A percentile compares a stretch with the other conserved stretches of the same genome.
These are phyloP conservation scores for Adoxophyes honmai DNA, from an alignment of 1,140 invertebrate genomes.

Conservation along the genomic window DNA sequence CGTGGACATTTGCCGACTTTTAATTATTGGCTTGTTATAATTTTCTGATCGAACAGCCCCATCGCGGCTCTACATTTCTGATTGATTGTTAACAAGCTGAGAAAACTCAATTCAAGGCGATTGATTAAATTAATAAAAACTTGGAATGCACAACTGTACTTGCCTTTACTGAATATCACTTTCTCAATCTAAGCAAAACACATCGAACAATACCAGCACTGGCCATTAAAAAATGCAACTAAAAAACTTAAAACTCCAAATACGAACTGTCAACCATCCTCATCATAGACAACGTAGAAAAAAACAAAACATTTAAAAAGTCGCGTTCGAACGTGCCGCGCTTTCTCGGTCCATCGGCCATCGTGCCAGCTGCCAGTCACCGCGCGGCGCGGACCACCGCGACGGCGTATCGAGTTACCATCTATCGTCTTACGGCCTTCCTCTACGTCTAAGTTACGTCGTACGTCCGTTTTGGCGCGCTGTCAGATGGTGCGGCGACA, in stretches of 20 bases:
- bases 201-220: too few species aligned
- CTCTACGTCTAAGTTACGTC: slow-evolving; percentile 73
- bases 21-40: slow-evolving; percentile 65
- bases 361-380: slow-evolving; percentile 69
- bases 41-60: slow-evolving; percentile 55
- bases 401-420: slow-evolving; percentile 58
- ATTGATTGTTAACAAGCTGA: slow-evolving; percentile 4
- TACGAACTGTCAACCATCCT: slow-evolving; percentile 44
- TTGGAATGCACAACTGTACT: too few species aligned
- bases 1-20: slow-evolving; percentile 38
- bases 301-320: slow-evolving; percentile 30
- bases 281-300: slow-evolving; percentile 42
- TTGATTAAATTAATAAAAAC: too few species aligned
- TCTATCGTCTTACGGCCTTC: slow-evolving; percentile 70
- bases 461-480: slow-evolving; percentile 55
- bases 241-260: slow-evolving; percentile 24
- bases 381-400: slow-evolving; percentile 57
- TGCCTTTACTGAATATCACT: too few species aligned
- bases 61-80: slow-evolving; percentile 17
- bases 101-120: not conserved
- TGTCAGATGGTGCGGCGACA: slow-evolving; percentile 63
- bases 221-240: slow-evolving; percentile 19
- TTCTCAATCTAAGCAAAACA: too few species aligned
- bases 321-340: slow-evolving; percentile 58
- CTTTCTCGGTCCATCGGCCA: slow-evolving; percentile 74